Evolutionary conservation across 2,888 invertebrate species (phyloP).

Genomic region (Megastigmus dorsalis): DNA sequence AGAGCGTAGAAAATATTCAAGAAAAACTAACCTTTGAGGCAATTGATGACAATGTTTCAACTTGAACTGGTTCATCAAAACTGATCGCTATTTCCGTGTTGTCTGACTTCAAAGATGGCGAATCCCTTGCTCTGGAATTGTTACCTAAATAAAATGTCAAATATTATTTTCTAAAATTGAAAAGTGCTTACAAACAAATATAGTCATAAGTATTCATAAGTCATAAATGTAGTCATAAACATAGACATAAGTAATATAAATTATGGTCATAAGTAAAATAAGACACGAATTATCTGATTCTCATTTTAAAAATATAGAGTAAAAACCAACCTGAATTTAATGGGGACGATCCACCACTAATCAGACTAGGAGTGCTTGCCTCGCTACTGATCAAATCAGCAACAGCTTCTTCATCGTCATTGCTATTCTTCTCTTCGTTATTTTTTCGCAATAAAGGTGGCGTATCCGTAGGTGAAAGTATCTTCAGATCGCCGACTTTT

Average conservation of each 20-base stretch:
- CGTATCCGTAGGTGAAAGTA: slow-evolving; percentile 69
- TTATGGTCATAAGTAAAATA: too few species aligned
- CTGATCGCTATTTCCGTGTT: slow-evolving; percentile 68
- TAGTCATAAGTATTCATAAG: too few species aligned
- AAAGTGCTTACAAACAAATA: too few species aligned
- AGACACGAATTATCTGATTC: too few species aligned
- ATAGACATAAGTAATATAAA: too few species aligned
- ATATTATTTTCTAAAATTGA: slow-evolving; percentile 18
- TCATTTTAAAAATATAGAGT: slow-evolving; percentile 13
- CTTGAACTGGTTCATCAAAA: slow-evolving; percentile 70
- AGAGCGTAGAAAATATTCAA: too few species aligned
- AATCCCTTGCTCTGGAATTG: slow-evolving; percentile 49
- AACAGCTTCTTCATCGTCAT: slow-evolving; percentile 56
- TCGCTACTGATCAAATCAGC: slow-evolving; percentile 63
- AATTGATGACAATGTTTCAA: slow-evolving; percentile 67
- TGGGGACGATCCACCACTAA: slow-evolving; percentile 62
- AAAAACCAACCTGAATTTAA: slow-evolving; percentile 50
- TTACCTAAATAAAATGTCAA: slow-evolving; percentile 21
- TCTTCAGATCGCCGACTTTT: slow-evolving; percentile 69
- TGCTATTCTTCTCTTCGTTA: slow-evolving; percentile 62
- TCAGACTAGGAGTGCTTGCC: slow-evolving; percentile 64
- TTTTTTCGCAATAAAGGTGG: slow-evolving; percentile 62
- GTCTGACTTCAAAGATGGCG: slow-evolving; percentile 51
- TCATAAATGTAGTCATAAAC: too few species aligned
- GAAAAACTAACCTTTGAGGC: slow-evolving; percentile 67